A percentile compares a stretch with the other conserved stretches of the same genome.
Evolutionary conservation across 2,113 vertebrate genomes (phyloP).

Genomic region (Myrmecobius fasciatus): DNA sequence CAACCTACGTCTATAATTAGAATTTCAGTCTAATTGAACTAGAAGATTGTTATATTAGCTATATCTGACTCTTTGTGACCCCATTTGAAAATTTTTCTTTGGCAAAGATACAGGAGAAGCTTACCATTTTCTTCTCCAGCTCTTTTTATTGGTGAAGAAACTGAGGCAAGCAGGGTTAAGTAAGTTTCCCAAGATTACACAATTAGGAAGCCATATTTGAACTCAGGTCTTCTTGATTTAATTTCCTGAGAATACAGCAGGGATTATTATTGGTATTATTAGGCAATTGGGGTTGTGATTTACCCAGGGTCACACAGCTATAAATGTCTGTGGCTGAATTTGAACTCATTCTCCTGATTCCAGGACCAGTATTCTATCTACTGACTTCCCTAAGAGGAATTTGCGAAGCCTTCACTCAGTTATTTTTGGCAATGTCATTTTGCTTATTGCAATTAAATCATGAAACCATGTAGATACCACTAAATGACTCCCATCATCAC

Average conservation of each 20-base stretch:
- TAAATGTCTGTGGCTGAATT: background rate
- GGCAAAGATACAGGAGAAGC: background rate
- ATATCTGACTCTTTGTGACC: background rate
- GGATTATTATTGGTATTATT: background rate
- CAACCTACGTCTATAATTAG: background rate
- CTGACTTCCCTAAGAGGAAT: background rate
- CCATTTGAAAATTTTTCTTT: background rate
- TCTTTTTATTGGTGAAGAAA: too few relatives aligned
- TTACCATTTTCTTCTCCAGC: background rate
- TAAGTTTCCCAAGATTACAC: too few relatives aligned
- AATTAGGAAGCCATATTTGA: too few relatives aligned
- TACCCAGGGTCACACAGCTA: background rate
- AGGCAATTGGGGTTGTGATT: background rate
- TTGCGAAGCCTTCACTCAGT: background rate
- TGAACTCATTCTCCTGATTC: background rate
- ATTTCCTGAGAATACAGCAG: background rate
- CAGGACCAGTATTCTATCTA: rapidly evolving
- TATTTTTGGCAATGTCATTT: background rate
- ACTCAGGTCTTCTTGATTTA: too few relatives aligned
- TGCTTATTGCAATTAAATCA: background rate
- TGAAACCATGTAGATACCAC: background rate
- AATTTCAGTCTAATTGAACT: background rate
- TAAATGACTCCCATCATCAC: background rate
- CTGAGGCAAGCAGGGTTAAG: too few relatives aligned
- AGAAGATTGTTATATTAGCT: background rate